phyloP scores from a whole-genome alignment of 2,888 invertebrate species.

The Sinodicranocentrus sp. region DNA sequence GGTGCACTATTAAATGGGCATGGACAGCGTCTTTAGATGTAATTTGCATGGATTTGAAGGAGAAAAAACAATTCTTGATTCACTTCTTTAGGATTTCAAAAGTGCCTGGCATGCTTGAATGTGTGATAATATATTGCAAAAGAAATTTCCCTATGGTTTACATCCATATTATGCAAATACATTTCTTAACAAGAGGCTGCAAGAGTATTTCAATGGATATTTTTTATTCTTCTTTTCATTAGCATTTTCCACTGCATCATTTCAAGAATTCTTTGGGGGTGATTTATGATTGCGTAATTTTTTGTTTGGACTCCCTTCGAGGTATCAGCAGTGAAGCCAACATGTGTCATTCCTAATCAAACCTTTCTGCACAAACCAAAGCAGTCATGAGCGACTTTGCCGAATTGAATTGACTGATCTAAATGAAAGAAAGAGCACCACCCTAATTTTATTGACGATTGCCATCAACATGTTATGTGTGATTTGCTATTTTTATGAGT shows the following conservation, averaged over 20 bases:
- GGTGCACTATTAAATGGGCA: too few species aligned
- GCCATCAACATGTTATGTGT: constrained; percentile 57
- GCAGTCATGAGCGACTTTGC: constrained; percentile 15
- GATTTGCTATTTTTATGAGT: constrained; percentile 68
- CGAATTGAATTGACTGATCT: constrained; percentile 54
- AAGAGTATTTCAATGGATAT: constrained; percentile 30
- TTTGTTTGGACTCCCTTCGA: constrained; percentile 37
- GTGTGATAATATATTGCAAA: too few species aligned
- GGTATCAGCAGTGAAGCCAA: constrained; percentile 39
- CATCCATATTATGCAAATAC: neutral
- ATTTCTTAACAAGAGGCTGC: neutral
- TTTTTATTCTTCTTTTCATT: constrained; percentile 33
- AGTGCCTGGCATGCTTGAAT: too few species aligned
- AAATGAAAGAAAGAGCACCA: constrained; percentile 63
- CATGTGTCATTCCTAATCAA: constrained; percentile 64
- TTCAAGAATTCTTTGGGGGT: constrained; percentile 29
- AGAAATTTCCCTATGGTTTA: too few species aligned
- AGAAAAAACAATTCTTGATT: too few species aligned
- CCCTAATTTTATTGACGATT: constrained; percentile 66
- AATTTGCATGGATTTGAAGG: too few species aligned
- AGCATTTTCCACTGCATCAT: constrained; percentile 24
- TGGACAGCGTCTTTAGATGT: too few species aligned
- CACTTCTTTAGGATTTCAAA: too few species aligned
- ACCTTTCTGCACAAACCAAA: constrained; percentile 16
- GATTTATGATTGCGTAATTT: constrained; percentile 64